These are phyloP conservation scores for Siderastrea siderea DNA, from an alignment of 92 coral and sea anemone genomes.

Conservation along the genomic window DNA sequence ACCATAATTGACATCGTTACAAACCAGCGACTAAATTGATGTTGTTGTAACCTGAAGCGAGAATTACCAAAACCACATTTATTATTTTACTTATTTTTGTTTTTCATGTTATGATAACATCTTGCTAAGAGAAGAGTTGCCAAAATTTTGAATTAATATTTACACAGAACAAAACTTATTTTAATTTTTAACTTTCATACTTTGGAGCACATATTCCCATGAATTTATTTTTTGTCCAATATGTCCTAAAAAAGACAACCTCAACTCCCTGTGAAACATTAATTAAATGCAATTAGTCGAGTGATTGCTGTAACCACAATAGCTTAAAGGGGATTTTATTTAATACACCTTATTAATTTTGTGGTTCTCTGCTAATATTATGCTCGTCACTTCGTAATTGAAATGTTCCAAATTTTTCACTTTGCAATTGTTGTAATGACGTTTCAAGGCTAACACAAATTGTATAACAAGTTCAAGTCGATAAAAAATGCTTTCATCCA, in stretches of 20 bases:
- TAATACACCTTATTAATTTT: too few relatives aligned
- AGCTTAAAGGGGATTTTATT: not conserved
- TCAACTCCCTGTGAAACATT: not conserved
- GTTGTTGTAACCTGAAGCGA: too few relatives aligned
- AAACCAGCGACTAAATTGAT: too few relatives aligned
- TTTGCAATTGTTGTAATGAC: not conserved
- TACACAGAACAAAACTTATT: not conserved
- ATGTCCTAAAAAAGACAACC: not conserved
- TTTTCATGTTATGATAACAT: too few relatives aligned
- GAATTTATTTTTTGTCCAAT: not conserved
- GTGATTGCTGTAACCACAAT: not conserved
- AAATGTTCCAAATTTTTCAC: not conserved
- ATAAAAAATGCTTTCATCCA: too few relatives aligned
- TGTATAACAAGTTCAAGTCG: too few relatives aligned
- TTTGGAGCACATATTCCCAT: not conserved
- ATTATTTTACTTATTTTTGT: too few relatives aligned
- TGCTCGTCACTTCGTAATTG: not conserved
- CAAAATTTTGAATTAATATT: not conserved
- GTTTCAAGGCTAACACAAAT: not conserved
- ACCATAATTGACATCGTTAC: too few relatives aligned
- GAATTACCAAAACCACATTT: too few relatives aligned
- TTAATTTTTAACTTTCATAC: not conserved
- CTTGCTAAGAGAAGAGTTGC: too few relatives aligned
- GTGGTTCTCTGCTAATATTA: not conserved
- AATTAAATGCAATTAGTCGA: not conserved